phyloP scores from a whole-genome alignment of 2,888 invertebrate genomes.

The Apotomis betuletana region DNA sequence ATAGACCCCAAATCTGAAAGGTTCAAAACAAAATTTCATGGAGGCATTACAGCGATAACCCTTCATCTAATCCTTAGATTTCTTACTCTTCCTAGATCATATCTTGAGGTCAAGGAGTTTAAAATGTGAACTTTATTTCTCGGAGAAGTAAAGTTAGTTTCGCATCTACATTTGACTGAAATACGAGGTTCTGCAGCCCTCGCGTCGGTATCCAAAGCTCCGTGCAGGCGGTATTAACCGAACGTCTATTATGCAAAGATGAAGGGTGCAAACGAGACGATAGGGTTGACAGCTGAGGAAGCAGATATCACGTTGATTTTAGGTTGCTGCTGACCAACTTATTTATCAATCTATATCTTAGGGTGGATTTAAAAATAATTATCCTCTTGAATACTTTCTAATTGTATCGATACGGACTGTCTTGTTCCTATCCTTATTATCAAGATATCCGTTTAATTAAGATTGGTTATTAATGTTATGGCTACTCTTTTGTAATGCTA shows the following conservation, averaged over 20 bases:
- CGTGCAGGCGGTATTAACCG: slow-evolving; percentile 48
- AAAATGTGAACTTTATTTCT: not conserved
- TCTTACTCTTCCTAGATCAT: not conserved
- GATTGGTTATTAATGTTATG: no score
- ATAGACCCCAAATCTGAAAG: slow-evolving; percentile 44
- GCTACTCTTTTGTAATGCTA: no score
- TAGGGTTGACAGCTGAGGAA: slow-evolving; percentile 33
- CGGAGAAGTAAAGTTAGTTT: not conserved
- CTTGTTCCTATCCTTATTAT: no score
- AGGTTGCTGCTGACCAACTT: slow-evolving; percentile 4
- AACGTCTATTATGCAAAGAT: slow-evolving; percentile 68
- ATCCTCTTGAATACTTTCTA: no score
- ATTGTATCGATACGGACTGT: no score
- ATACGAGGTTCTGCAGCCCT: not conserved
- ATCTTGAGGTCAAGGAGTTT: not conserved
- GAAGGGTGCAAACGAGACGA: slow-evolving; percentile 49
- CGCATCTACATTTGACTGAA: not conserved
- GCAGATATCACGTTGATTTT: slow-evolving; percentile 7
- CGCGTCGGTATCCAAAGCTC: slow-evolving; percentile 51
- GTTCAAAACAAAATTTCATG: slow-evolving; percentile 43
- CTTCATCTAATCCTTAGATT: slow-evolving; percentile 50
- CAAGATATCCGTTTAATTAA: no score
- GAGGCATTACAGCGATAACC: slow-evolving; percentile 46
- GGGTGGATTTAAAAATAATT: no score
- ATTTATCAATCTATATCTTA: not conserved